Base-by-base conservation (phyloP, 2,888 invertebrate genomes). In the Drosophila buzzatii region DNA sequence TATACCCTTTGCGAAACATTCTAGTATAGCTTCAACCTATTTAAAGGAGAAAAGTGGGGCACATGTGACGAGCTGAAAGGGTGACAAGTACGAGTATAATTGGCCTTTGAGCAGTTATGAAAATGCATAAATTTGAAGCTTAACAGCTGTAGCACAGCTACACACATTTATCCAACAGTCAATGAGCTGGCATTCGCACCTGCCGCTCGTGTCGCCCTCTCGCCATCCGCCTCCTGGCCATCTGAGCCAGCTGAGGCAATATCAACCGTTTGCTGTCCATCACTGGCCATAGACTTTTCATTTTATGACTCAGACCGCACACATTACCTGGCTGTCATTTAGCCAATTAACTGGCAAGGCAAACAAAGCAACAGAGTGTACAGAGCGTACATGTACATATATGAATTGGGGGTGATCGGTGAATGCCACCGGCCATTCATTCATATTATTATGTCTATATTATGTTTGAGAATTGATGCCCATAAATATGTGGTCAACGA, bases 261-360 rank as follows among this genome's bases (percentile, higher is more conserved):
- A 58, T 45, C 55, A 27, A 55, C 2, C 55, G 56, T 51, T 63
- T 62, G 62, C 56, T 64, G 62, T 71, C 65, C 62, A 74, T 73
- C 69, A 58, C 71, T 76, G 44, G 75, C 60, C 16, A 12, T 33
- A 31, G 55, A 45, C 59, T 10, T 42, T 47, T 49, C 64, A 64
- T 5, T 47, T 56, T 59, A 69, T 85, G 87, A 85, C 37, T 85
- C 85, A 85, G 70, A 56, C 23, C 60, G 44, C 71, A 60, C 61
- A 78, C 61, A 78, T 84, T 85, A 85, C 72, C 72, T 72, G 80
- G 42, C 76, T 87, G 85, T 84, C 83, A 87, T 84, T 87, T 75
- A 79, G 85, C 74, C 84, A 82, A 88, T 84, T 88, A 82, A 80
- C 84, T 82, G 70, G 57, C 65, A 70, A 63, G 70, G 79, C 85